Percentiles rank a stretch among this genome's conserved stretches.
These are phyloP conservation scores for Chloroceryle inda DNA, from an alignment of 2,797 vertebrate species.

Conservation along the genomic window DNA sequence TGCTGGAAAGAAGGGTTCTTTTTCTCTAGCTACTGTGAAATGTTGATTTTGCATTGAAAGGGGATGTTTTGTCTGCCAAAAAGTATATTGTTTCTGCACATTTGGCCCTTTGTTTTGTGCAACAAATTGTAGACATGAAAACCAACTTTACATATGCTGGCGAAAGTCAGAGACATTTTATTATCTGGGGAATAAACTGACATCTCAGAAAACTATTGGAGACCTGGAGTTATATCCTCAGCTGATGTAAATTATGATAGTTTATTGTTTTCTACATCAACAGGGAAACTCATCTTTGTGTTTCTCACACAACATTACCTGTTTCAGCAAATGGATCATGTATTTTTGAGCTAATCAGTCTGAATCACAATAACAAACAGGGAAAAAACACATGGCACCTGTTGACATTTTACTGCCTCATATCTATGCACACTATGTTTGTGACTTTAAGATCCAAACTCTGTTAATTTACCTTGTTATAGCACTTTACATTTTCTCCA, in stretches of 20 bases:
- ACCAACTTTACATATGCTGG: neutral
- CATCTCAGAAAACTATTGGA: neutral
- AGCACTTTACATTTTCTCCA: neutral
- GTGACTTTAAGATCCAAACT: neutral
- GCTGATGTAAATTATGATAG: neutral
- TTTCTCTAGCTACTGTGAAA: neutral
- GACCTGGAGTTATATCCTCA: neutral
- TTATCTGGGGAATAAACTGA: neutral
- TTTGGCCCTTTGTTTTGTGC: neutral
- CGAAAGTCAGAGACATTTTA: neutral
- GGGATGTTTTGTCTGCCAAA: neutral
- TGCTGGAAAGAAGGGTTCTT: neutral
- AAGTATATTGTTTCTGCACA: neutral
- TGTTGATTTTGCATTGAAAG: neutral
- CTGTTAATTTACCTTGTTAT: neutral
- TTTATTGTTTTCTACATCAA: neutral
- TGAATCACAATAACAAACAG: neutral
- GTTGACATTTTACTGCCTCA: neutral
- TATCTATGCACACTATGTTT: neutral
- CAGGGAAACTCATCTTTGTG: neutral
- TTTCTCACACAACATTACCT: neutral
- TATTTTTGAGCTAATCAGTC: neutral
- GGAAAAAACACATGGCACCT: neutral
- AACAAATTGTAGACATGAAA: neutral
- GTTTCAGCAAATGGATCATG: neutral